Evolutionary conservation across 2,888 invertebrate species (phyloP), one percentile per base, ranked within the genome.

Genomic region (Ganaspis brasiliensis): DNA sequence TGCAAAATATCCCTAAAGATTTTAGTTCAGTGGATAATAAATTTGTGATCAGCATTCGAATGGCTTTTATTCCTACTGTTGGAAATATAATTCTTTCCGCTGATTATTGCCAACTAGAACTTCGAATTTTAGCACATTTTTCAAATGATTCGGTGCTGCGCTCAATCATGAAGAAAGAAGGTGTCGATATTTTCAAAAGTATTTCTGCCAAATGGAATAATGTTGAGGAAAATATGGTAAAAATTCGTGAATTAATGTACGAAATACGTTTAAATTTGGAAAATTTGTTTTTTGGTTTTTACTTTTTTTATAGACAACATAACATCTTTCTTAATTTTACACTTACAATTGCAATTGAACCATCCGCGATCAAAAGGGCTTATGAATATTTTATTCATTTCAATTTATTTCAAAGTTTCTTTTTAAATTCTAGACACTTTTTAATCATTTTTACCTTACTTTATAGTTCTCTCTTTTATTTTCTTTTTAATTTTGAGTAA

Each of bases 91-190:
- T 99, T 74, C 91, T 99, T 61, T 96, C 98, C 0, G 98, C 98
- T 0, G 99, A 99, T 92, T 99, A 98, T 92, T 98, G 98, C 85
- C 99, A 99, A 92, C 91, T 99, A 79, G 99, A 99, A 92, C 94
- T 99, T 91, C 93, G 99, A 84, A 95, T 99, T 77, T 92, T 99
- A 84, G 97, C 99, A 19, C 98, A 99, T 92, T 94, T 98, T 79
- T 97, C 97, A 9, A 92, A 94, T 81, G 99, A 99, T 92, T 83
- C 91, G 8, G 93, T 93, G 61, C 92, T 99, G 49, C 92, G 95
- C 70, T 91, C 92, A 57, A 95, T 96, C 56, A 94, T 96, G 94
- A 92, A 92, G 59, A 78, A 82, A 19, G 87, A 90, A 12, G 92
- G 94, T 73, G 94, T 93, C 14, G 98, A 98, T 92, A 95, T 98